These are phyloP conservation scores for Notospermus geniculatus DNA, from an alignment of 1,140 invertebrate species.

Conservation along the genomic window DNA sequence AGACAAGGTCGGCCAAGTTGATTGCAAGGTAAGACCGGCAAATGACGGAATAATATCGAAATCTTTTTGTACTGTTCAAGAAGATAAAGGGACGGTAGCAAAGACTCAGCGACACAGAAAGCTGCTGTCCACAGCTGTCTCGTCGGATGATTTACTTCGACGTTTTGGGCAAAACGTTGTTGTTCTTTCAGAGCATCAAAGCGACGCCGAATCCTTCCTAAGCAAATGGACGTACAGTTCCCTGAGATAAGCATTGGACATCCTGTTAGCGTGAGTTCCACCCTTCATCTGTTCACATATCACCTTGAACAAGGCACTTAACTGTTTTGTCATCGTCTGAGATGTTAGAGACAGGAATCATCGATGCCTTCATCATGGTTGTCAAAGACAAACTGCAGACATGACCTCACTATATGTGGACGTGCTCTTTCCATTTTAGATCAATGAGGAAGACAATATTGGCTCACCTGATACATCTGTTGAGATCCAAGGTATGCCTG, in stretches of 20 bases:
- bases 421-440: constrained; percentile 9
- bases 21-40: constrained; percentile 63
- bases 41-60: too few relatives aligned
- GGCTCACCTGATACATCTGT: constrained; percentile 17
- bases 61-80: too few relatives aligned
- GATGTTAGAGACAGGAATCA: too few relatives aligned
- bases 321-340: neutral
- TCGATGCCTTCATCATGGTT: too few relatives aligned
- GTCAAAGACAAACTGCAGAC: neutral
- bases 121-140: too few relatives aligned
- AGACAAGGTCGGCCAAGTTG: constrained; percentile 60
- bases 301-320: too few relatives aligned
- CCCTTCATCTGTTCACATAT: neutral
- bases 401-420: neutral
- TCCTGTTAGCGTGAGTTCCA: constrained; percentile 53
- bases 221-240: constrained; percentile 64
- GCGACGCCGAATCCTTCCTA: constrained; percentile 61
- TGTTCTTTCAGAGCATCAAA: constrained; percentile 63
- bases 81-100: too few relatives aligned
- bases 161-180: too few relatives aligned
- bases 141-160: too few relatives aligned
- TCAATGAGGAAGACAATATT: constrained; percentile 11
- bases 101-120: too few relatives aligned
- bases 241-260: constrained; percentile 64
- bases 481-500: constrained; percentile 63